phyloP scores from a whole-genome alignment of 2,113 vertebrate species.

The Nymphicus hollandicus region DNA sequence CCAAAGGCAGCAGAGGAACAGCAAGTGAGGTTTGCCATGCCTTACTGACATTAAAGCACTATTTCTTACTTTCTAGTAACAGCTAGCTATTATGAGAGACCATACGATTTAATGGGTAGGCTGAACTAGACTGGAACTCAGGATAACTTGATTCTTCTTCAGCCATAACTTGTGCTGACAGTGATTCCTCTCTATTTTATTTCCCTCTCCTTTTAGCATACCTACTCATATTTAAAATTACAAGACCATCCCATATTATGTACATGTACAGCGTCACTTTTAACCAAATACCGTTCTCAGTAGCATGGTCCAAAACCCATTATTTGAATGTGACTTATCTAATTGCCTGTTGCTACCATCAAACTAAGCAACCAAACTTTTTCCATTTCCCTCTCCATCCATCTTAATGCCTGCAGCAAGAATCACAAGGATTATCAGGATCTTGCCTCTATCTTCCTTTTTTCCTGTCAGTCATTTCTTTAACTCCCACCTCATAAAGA shows the following conservation, averaged over 20 bases:
- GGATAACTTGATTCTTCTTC: background rate
- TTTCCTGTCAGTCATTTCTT: background rate
- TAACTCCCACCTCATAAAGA: background rate
- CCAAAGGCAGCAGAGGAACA: background rate
- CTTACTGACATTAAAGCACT: background rate
- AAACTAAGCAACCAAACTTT: background rate
- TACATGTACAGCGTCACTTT: background rate
- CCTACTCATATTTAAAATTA: background rate
- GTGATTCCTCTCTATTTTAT: background rate
- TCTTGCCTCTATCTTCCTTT: background rate
- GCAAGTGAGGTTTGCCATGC: background rate
- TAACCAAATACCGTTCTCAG: background rate
- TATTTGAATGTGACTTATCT: background rate
- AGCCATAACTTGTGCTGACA: slow-evolving; percentile 8
- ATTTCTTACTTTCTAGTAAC: background rate
- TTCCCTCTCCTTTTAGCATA: background rate
- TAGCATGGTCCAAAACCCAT: background rate
- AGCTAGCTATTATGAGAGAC: slow-evolving; percentile 6
- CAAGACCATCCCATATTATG: background rate
- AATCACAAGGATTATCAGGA: background rate
- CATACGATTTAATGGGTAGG: background rate
- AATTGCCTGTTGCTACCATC: background rate
- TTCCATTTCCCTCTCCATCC: background rate
- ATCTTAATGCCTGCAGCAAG: background rate
- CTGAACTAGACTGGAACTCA: background rate